phyloP scores from a whole-genome alignment of 1,140 invertebrate species.

The Bombus confusus region DNA sequence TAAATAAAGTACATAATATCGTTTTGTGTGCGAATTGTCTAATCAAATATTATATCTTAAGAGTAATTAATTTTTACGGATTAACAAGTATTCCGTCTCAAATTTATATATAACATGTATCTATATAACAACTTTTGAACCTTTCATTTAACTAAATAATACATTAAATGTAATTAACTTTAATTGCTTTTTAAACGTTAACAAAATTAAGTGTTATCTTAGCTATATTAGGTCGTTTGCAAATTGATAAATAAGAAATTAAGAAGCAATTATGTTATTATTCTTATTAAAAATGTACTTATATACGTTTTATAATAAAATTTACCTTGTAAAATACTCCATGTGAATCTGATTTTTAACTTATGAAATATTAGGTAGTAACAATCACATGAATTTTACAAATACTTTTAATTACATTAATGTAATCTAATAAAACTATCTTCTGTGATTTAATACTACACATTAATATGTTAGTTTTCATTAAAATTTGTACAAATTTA shows the following conservation, averaged over 20 bases:
- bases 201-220: slow-evolving; percentile 17
- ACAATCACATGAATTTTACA: slow-evolving; percentile 13
- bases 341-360: slow-evolving; percentile 43
- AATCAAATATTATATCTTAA: slow-evolving; percentile 18
- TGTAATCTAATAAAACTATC: slow-evolving; percentile 5
- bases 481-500: slow-evolving; percentile 2
- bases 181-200: slow-evolving; percentile 35
- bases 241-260: slow-evolving; percentile 46
- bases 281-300: slow-evolving; percentile 52
- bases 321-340: slow-evolving; percentile 47
- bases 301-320: slow-evolving; percentile 54
- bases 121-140: slow-evolving; percentile 20
- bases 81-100: slow-evolving; percentile 20
- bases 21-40: slow-evolving; percentile 34
- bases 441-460: slow-evolving; percentile 12
- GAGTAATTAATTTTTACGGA: slow-evolving; percentile 9
- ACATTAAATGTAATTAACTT: slow-evolving; percentile 32
- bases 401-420: slow-evolving; percentile 19
- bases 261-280: slow-evolving; percentile 44
- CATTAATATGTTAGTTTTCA: not conserved
- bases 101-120: slow-evolving; percentile 35
- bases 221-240: slow-evolving; percentile 9
- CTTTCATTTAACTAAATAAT: slow-evolving; percentile 21
- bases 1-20: slow-evolving; percentile 26
- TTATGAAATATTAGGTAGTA: slow-evolving; percentile 23